Base-by-base conservation (phyloP, 1,140 invertebrate genomes). In the Drosophila arawakana region DNA sequence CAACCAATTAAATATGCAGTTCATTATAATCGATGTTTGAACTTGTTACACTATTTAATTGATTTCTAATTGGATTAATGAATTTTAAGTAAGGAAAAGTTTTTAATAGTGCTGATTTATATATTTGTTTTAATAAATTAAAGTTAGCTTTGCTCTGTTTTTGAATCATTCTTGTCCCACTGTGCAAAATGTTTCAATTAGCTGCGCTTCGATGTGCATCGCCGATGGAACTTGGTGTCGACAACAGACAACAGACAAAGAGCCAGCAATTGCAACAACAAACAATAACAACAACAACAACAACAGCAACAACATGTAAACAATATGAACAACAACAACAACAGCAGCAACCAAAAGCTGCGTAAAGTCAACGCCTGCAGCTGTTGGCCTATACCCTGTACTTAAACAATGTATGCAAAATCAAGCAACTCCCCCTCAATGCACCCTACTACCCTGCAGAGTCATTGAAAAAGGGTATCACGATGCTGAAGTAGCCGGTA, bases 351-450 rank as follows among this genome's bases (percentile, higher is more conserved):
- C 30, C 30, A 37, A 37, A 52, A 43, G 39, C 46, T 30, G 25
- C 25, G 25, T 30, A 30, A 30, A 30, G 25, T 30, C 25, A 60
- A 50, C 25, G 71, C 52, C 57, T 70, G 71, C 75, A 70, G 74
- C 83, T 88, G 83, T 50, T 69, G 80, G 83, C 80, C 81, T 70
- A 83, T 88, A 89, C 50, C 34, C 50, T 11, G 25, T 52, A 35
- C 76, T 86, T 89, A 83, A 89, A 89, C 83, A 86, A 86, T 86
- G 84, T 86, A 81, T 88, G 83, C 83, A 86, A 88, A 90, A 73
- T 77, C 82, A 49, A 21, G 41, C n/a, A 2, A 4, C 6, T n/a
- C 8, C 49, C 18, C 46, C 7, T 11, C 55, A 37, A 2, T 25
- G 1, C 46, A 11, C 44, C 44, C 21, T 18, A n/a, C 21, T 30